Conservation (phyloP, 2,888 invertebrate species). For the Miltochrista miniata region DNA sequence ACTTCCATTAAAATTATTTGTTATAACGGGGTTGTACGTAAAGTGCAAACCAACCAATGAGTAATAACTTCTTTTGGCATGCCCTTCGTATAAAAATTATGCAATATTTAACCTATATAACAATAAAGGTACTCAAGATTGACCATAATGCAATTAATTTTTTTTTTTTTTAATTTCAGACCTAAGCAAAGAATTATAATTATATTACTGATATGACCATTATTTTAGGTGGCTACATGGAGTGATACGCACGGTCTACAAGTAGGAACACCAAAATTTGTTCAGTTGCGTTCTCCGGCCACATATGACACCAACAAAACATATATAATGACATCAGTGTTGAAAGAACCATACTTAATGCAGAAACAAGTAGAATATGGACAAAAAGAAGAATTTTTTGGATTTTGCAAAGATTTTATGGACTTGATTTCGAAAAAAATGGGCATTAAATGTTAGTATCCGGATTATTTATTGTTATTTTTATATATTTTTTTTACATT, state of each 20-base stretch:
- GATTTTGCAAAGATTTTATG: conserved; percentile 96
- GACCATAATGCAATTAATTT: too few relatives aligned
- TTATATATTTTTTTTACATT: too few relatives aligned
- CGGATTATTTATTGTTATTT: neutral
- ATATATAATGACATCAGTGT: conserved; percentile 92
- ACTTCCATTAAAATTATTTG: too few relatives aligned
- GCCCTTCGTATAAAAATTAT: too few relatives aligned
- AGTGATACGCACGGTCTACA: conserved; percentile 91
- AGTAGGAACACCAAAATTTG: conserved; percentile 89
- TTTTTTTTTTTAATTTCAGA: too few relatives aligned
- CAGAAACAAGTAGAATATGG: conserved; percentile 85
- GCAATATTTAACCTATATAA: too few relatives aligned
- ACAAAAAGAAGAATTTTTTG: conserved; percentile 92
- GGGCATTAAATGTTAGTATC: conserved; percentile 91
- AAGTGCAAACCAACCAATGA: too few relatives aligned
- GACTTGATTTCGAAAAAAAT: conserved; percentile 91
- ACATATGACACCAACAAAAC: conserved; percentile 92
- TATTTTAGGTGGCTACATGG: conserved; percentile 91
- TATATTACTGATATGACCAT: neutral
- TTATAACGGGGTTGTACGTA: too few relatives aligned
- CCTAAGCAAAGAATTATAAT: too few relatives aligned
- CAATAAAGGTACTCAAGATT: too few relatives aligned
- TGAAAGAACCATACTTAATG: conserved; percentile 96
- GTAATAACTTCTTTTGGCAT: too few relatives aligned
- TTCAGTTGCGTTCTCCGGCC: conserved; percentile 87